Percentiles rank a stretch among this genome's conserved stretches.
phyloP scores from a whole-genome alignment of 2,888 invertebrate species.

The Cabera pusaria region DNA sequence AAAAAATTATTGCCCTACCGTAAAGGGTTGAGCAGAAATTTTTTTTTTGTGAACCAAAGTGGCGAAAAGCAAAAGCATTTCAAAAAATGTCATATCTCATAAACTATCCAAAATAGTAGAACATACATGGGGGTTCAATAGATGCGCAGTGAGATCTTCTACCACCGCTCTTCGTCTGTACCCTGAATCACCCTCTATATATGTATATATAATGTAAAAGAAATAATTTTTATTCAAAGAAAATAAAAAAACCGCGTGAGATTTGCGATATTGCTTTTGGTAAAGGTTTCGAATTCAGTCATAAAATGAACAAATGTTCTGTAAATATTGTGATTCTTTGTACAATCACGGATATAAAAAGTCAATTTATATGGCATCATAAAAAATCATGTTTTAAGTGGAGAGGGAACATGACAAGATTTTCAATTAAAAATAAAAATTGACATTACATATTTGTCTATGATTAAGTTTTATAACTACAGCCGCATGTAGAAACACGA shows the following conservation, averaged over 20 bases:
- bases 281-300: constrained; percentile 46
- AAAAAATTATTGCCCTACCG: too few species aligned
- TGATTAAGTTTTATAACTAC: constrained; percentile 34
- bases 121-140: too few species aligned
- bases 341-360: constrained; percentile 30
- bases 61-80: too few species aligned
- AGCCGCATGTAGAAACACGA: constrained; percentile 34
- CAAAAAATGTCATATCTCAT: too few species aligned
- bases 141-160: too few species aligned
- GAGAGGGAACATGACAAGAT: constrained; percentile 27
- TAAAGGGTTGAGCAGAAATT: too few species aligned
- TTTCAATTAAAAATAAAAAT: constrained; percentile 36
- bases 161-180: too few species aligned
- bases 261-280: constrained; percentile 46
- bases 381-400: constrained; percentile 31
- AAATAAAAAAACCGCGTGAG: constrained; percentile 38
- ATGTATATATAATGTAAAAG: too few species aligned
- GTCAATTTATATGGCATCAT: constrained; percentile 36
- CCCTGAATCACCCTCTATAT: too few species aligned
- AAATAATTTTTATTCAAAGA: too few species aligned
- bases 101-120: too few species aligned
- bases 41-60: too few species aligned
- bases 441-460: constrained; percentile 32
- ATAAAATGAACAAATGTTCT: constrained; percentile 51
- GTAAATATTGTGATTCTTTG: constrained; percentile 48